Percentiles rank a stretch among this genome's conserved stretches.
Conservation (phyloP, 2,113 vertebrate genomes). For the Mesitornis unicolor region DNA sequence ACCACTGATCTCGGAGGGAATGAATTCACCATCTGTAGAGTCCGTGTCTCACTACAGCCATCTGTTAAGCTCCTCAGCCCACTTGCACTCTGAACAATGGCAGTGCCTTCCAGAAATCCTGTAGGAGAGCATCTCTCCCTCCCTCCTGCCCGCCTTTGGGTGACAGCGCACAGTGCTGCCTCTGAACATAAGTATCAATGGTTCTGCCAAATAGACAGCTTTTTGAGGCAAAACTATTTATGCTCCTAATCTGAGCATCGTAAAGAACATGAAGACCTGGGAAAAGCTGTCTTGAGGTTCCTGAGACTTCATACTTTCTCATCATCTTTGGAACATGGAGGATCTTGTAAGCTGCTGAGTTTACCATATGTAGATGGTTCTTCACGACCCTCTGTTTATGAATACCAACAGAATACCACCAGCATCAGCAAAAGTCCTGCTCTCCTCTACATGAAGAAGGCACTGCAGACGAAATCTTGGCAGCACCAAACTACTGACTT, state of each 20-base stretch:
- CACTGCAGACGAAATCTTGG: not conserved
- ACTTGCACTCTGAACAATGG: slow-evolving; percentile 69
- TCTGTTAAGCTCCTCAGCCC: slow-evolving; percentile 71
- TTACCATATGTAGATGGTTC: not conserved
- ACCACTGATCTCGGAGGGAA: slow-evolving; percentile 49
- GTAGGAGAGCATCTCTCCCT: slow-evolving; percentile 4
- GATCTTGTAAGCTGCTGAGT: not conserved
- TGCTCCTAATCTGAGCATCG: not conserved
- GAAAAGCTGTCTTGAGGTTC: not conserved
- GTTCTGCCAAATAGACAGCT: not conserved
- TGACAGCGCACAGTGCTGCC: not conserved
- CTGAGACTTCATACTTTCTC: not conserved
- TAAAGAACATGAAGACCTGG: not conserved
- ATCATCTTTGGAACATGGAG: not conserved
- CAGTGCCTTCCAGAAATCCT: slow-evolving; percentile 59
- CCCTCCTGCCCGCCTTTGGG: not conserved
- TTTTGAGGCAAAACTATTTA: not conserved
- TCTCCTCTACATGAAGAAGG: not conserved
- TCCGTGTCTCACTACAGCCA: slow-evolving; percentile 70
- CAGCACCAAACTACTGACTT: not conserved
- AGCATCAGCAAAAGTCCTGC: not conserved
- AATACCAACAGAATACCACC: not conserved
- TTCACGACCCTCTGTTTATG: not conserved
- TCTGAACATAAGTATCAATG: not conserved
- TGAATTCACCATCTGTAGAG: slow-evolving; percentile 71